Evolutionary conservation across 2,888 invertebrate genomes (phyloP).

Genomic region (Strigamia maritima): DNA sequence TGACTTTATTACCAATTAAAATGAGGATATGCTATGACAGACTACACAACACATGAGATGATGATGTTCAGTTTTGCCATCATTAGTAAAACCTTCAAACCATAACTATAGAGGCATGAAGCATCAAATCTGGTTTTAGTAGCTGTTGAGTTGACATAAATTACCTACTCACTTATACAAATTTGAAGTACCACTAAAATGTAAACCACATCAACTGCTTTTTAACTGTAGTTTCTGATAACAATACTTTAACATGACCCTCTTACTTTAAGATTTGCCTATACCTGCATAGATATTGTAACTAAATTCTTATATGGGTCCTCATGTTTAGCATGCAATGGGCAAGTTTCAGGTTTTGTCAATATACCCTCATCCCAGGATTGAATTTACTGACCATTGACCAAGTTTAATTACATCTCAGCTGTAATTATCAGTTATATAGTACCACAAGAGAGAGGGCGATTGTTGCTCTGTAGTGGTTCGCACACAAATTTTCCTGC

Average conservation of each 20-base stretch:
- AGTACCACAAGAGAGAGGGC: too few species aligned
- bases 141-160: background rate
- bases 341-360: too few species aligned
- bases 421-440: too few species aligned
- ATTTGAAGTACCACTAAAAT: background rate
- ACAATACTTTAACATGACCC: background rate
- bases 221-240: background rate
- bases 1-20: too few species aligned
- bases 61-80: background rate
- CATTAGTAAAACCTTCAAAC: background rate
- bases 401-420: too few species aligned
- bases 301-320: background rate
- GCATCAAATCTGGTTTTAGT: background rate
- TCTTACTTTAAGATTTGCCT: background rate
- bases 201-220: background rate
- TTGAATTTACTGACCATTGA: too few species aligned
- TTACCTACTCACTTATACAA: background rate
- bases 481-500: too few species aligned
- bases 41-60: too few species aligned
- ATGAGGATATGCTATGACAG: too few species aligned
- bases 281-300: too few species aligned
- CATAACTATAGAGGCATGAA: background rate
- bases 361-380: too few species aligned
- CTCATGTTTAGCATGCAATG: background rate
- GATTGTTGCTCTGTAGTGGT: too few species aligned